These are phyloP conservation scores for Gortyna flavago DNA, from an alignment of 2,888 invertebrate species.

Conservation along the genomic window DNA sequence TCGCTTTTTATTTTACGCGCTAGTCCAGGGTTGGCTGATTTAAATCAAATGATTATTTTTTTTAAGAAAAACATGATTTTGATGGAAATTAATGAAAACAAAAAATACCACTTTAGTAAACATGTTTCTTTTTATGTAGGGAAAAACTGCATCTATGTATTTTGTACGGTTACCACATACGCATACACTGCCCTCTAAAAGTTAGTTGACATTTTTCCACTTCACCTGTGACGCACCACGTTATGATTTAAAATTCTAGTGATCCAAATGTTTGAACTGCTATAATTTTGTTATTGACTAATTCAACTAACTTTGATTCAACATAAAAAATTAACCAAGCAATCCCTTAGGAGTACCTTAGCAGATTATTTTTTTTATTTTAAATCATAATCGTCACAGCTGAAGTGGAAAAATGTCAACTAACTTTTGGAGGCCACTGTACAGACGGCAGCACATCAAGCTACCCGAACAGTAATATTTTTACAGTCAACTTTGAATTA, in stretches of 20 bases:
- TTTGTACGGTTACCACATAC: not conserved
- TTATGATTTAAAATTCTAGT: too few relatives aligned
- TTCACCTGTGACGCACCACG: too few relatives aligned
- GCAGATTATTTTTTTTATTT: too few relatives aligned
- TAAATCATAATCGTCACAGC: not conserved
- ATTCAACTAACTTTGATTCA: too few relatives aligned
- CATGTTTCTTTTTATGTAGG: not conserved
- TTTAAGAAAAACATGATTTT: not conserved
- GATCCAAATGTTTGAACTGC: too few relatives aligned
- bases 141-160: not conserved
- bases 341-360: not conserved
- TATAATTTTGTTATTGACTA: too few relatives aligned
- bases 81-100: not conserved
- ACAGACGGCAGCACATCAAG: too few relatives aligned
- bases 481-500: too few relatives aligned
- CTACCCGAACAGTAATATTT: too few relatives aligned
- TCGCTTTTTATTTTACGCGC: slow-evolving; percentile 67
- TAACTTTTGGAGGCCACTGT: not conserved
- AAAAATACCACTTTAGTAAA: not conserved
- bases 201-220: too few relatives aligned
- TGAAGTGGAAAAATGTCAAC: not conserved
- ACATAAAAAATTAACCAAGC: not conserved
- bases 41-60: not conserved
- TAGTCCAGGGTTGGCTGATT: slow-evolving; percentile 28
- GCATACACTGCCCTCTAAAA: too few relatives aligned